Conservation (phyloP, 2,797 vertebrate species). For the Tauraco hartlaubi region DNA sequence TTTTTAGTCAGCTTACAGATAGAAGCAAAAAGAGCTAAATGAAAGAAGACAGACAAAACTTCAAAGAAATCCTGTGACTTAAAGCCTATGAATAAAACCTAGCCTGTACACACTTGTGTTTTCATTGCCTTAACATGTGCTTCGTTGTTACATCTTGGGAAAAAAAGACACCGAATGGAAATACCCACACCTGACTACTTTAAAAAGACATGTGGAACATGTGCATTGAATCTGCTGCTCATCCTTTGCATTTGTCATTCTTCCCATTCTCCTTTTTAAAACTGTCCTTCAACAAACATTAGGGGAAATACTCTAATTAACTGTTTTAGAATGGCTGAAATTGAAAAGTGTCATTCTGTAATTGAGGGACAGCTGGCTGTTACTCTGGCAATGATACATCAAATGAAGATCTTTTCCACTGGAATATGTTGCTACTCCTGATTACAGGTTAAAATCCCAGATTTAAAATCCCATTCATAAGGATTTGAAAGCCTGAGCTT, state of each 20-base stretch:
- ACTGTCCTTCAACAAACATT: not conserved
- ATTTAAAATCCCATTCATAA: constrained; percentile 39
- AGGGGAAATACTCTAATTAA: not conserved
- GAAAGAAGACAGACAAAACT: not conserved
- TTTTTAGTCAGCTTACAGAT: not conserved
- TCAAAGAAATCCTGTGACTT: not conserved
- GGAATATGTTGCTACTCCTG: not conserved
- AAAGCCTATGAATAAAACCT: not conserved
- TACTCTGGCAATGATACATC: not conserved
- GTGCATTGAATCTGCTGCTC: not conserved
- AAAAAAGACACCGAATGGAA: not conserved
- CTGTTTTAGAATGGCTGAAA: not conserved
- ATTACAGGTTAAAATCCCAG: constrained; percentile 1
- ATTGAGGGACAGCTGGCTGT: not conserved
- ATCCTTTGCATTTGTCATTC: not conserved
- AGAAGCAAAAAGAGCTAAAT: not conserved
- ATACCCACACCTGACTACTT: not conserved
- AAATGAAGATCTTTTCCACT: not conserved
- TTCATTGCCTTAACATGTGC: not conserved
- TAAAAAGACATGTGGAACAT: too few relatives aligned
- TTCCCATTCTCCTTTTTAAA: not conserved
- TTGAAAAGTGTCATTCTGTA: not conserved
- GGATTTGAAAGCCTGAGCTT: constrained; percentile 7
- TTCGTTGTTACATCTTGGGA: not conserved
- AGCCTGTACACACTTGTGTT: fast-evolving